Conservation (phyloP, 35 echinoderm and acorn worm genomes). For the Hemicentrotus pulcherrimus region DNA sequence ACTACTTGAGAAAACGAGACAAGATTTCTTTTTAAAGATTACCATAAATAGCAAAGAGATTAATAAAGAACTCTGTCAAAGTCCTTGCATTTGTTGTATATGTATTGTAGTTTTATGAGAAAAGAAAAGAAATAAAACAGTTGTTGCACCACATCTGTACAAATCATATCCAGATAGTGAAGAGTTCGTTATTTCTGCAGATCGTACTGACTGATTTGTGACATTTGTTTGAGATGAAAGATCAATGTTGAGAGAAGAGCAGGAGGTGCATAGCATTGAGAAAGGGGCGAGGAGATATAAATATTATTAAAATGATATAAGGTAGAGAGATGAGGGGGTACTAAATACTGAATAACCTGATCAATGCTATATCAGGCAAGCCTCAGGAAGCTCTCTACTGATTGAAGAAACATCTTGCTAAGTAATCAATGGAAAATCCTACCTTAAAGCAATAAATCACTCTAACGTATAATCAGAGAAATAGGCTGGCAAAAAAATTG, state of each 20-base stretch:
- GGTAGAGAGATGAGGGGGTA: too few species aligned
- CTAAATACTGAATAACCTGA: too few species aligned
- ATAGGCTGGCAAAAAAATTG: too few species aligned
- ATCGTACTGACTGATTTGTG: not conserved
- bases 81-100: constrained; percentile 44
- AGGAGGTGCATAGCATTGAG: not conserved
- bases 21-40: constrained; percentile 21
- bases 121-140: constrained; percentile 45
- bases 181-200: not conserved
- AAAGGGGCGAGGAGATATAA: not conserved
- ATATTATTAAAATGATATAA: too few species aligned
- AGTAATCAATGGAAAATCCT: too few species aligned
- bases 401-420: too few species aligned
- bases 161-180: not conserved
- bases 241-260: not conserved
- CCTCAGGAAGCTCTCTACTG: too few species aligned
- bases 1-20: not conserved
- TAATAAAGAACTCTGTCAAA: constrained; percentile 41
- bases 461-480: too few species aligned
- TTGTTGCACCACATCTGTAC: constrained; percentile 47
- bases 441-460: too few species aligned
- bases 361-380: too few species aligned
- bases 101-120: constrained; percentile 48
- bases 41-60: not conserved
- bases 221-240: not conserved